Conservation (phyloP, 2,113 vertebrate species). For the Mobula birostris region DNA sequence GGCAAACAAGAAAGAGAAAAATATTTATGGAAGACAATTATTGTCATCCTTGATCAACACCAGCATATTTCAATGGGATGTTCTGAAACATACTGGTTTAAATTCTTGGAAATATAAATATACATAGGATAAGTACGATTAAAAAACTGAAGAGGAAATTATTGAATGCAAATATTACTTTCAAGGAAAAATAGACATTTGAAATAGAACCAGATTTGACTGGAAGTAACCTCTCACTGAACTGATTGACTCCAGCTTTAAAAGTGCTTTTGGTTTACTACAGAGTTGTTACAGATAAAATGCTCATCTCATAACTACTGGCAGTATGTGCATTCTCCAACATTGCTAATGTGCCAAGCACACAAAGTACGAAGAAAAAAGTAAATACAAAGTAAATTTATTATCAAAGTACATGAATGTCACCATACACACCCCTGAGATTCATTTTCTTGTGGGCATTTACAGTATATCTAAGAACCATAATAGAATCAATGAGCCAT, state of each 20-base stretch:
- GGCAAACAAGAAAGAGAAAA: neutral
- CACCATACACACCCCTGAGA: too few relatives aligned
- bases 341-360: neutral
- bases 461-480: too few relatives aligned
- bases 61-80: neutral
- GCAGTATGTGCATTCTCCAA: neutral
- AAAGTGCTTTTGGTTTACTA: neutral
- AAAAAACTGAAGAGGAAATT: neutral
- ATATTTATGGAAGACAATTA: neutral
- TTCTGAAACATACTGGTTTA: neutral
- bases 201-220: neutral
- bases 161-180: constrained; percentile 7
- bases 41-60: neutral
- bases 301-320: neutral
- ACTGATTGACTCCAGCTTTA: neutral
- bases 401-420: too few relatives aligned
- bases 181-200: neutral
- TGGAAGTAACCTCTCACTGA: neutral
- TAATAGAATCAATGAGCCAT: too few relatives aligned
- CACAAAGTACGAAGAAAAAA: too few relatives aligned
- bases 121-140: neutral
- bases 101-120: neutral
- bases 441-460: too few relatives aligned
- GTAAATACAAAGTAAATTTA: too few relatives aligned
- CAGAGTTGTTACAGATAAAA: neutral